A percentile compares a stretch with the other conserved stretches of the same genome.
These are phyloP conservation scores for Sakesphorus luctuosus DNA, from an alignment of 2,113 vertebrate genomes.

Conservation along the genomic window DNA sequence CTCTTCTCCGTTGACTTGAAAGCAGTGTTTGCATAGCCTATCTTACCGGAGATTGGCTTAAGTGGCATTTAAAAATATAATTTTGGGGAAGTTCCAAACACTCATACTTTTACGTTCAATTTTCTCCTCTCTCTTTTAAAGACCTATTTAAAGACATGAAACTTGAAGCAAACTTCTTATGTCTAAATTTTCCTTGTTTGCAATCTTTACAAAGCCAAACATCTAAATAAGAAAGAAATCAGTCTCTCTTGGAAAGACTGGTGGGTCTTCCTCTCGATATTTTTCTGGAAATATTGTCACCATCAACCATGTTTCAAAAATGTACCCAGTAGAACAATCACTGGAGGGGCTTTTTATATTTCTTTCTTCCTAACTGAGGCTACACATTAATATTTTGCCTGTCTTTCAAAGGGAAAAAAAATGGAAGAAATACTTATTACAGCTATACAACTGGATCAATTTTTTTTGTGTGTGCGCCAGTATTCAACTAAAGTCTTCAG, in stretches of 20 bases:
- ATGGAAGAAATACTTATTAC: neutral
- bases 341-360: neutral
- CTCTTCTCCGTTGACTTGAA: neutral
- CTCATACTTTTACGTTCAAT: neutral
- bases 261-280: fast-evolving
- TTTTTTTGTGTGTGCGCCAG: neutral
- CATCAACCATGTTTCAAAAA: neutral
- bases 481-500: neutral
- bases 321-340: neutral
- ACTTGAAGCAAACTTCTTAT: neutral
- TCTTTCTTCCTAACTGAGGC: neutral
- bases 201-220: neutral
- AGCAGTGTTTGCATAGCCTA: neutral
- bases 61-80: neutral
- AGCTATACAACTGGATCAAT: neutral
- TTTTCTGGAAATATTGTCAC: neutral
- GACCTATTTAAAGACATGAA: neutral
- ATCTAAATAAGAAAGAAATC: neutral
- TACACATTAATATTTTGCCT: neutral
- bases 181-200: neutral
- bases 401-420: neutral
- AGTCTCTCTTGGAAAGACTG: neutral
- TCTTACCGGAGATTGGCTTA: neutral
- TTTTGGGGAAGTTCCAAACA: neutral
- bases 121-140: neutral